Evolutionary conservation across 1,140 invertebrate species (phyloP), one percentile per base, ranked within the genome.

Genomic region (Chrysoperla carnea): DNA sequence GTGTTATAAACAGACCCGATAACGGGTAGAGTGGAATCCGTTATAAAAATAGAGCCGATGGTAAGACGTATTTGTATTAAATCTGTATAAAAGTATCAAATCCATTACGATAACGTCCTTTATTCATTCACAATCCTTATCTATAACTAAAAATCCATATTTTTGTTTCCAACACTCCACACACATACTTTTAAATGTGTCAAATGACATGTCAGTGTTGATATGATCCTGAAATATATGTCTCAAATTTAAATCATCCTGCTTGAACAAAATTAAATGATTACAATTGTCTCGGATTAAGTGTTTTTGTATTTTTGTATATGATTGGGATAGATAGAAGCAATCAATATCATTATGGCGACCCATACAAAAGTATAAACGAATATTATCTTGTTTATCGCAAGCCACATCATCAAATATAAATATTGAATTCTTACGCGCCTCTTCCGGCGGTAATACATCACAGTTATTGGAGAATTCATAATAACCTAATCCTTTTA

Each of bases 121-220:
- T 17, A 44, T 50, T 41, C 8, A 50, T n/a, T 48, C 38, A 33
- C 44, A 45, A 33, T 52, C 46, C 42, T 50, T 52, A 36, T 47
- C 44, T 17, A 50, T 52, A 1, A 46, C 37, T 41, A 50, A 1
- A 29, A 51, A 50, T n/a, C 44, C 44, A 46, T 40, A 23, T 23
- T 23, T 23, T 23, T 42, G 15, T 27, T 48, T 46, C 48, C 50
- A 53, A 29, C 44, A 49, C 6, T 14, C 35, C 4, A 36, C 36
- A 37, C 50, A 54, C 27, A 54, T 41, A 4, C 48, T 12, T 29
- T 43, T 43, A 41, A 54, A 52, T 29, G 47, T 12, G 27, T 37
- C n/a, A 42, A 45, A 51, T 8, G 14, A 29, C 46, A 48, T 48
- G 36, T 48, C 40, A 31, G 37, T 45, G 17, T 46, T 46, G 6